Evolutionary conservation across 2,888 invertebrate genomes (phyloP).

Genomic region (Scaptomyza tumidula): DNA sequence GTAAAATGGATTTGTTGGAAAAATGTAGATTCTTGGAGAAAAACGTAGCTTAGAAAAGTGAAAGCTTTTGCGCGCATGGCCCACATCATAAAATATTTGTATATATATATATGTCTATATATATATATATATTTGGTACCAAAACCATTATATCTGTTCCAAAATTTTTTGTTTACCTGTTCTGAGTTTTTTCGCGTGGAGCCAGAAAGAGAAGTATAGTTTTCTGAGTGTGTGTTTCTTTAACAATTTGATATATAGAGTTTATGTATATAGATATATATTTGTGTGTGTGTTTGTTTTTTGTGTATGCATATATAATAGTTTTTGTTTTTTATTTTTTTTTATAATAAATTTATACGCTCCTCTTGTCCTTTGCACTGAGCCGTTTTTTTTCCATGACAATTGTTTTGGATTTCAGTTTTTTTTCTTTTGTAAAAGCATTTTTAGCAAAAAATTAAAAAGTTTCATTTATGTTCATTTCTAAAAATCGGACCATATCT

Average conservation of each 20-base stretch:
- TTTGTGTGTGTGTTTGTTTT: slow-evolving; percentile 22
- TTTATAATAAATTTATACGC: slow-evolving; percentile 68
- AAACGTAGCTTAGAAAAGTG: slow-evolving; percentile 39
- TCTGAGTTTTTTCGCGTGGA: slow-evolving; percentile 52
- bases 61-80: slow-evolving; percentile 30
- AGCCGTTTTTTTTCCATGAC: slow-evolving; percentile 31
- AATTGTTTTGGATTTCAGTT: slow-evolving; percentile 48
- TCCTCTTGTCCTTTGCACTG: slow-evolving; percentile 38
- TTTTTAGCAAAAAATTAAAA: slow-evolving; percentile 82
- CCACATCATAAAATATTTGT: slow-evolving; percentile 45
- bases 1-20: slow-evolving; percentile 9
- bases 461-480: slow-evolving; percentile 52
- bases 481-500: slow-evolving; percentile 59
- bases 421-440: slow-evolving; percentile 75
- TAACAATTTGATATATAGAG: slow-evolving; percentile 78
- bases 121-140: slow-evolving; percentile 42
- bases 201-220: slow-evolving; percentile 59
- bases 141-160: slow-evolving; percentile 49
- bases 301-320: slow-evolving; percentile 31
- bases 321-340: slow-evolving; percentile 43
- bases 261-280: slow-evolving; percentile 35
- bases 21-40: slow-evolving; percentile 24
- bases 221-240: slow-evolving; percentile 40
- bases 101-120: slow-evolving; percentile 2
- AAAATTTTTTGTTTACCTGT: slow-evolving; percentile 48